A percentile compares a stretch with the other conserved stretches of the same genome.
Conservation (phyloP, 2,888 invertebrate genomes). For the Laothoe populi region DNA sequence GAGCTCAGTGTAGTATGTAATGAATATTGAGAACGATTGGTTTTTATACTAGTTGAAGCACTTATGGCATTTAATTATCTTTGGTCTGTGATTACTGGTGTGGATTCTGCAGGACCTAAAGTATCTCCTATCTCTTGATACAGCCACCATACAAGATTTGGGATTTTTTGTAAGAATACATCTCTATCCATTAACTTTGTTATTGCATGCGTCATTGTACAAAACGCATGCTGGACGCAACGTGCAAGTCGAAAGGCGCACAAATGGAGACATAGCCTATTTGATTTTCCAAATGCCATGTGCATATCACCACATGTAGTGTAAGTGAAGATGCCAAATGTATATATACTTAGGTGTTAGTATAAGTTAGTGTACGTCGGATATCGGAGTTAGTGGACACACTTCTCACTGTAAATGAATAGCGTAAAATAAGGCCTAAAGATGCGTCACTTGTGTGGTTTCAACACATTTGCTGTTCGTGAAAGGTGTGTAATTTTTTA, state of each 20-base stretch:
- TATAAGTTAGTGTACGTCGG: slow-evolving; percentile 55
- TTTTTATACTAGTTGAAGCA: too few relatives aligned
- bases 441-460: neutral
- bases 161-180: too few relatives aligned
- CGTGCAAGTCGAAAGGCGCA: neutral
- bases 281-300: slow-evolving; percentile 63
- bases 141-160: too few relatives aligned
- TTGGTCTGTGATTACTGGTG: too few relatives aligned
- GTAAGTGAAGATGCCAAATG: slow-evolving; percentile 82
- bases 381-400: slow-evolving; percentile 64
- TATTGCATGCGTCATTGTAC: neutral
- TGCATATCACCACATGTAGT: slow-evolving; percentile 80
- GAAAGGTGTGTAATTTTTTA: neutral
- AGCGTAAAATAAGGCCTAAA: slow-evolving; percentile 13
- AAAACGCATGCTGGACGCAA: neutral
- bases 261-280: slow-evolving; percentile 32
- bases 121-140: too few relatives aligned
- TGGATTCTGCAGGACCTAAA: too few relatives aligned
- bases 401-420: slow-evolving; percentile 30
- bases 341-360: slow-evolving; percentile 62
- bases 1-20: too few relatives aligned
- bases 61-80: too few relatives aligned
- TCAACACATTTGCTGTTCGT: neutral
- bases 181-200: too few relatives aligned
- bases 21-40: too few relatives aligned